Conservation (phyloP, 1,140 invertebrate genomes). For the Drosophila biarmipes region DNA sequence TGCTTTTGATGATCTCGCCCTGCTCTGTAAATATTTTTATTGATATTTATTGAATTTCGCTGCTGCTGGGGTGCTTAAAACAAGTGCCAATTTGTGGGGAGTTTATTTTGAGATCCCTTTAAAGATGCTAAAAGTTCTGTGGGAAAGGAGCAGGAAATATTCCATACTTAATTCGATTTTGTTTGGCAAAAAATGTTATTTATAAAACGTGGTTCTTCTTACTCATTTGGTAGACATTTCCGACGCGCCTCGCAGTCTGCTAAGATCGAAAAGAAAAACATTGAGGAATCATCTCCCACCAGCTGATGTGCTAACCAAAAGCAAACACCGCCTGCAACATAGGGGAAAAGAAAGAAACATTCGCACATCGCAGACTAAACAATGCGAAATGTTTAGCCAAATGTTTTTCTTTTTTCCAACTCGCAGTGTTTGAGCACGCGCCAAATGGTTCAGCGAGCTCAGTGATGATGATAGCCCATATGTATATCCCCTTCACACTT, state of each 20-base stretch:
- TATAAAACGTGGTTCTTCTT: neutral
- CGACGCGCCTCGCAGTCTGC: slow-evolving; percentile 53
- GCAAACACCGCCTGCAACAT: slow-evolving; percentile 43
- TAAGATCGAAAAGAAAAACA: slow-evolving; percentile 23
- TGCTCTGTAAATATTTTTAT: slow-evolving; percentile 58
- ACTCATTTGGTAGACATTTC: slow-evolving; percentile 11
- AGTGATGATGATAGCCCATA: slow-evolving; percentile 8
- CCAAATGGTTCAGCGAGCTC: slow-evolving; percentile 37
- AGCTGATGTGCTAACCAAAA: slow-evolving; percentile 15
- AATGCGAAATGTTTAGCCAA: slow-evolving; percentile 48
- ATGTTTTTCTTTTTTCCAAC: slow-evolving; percentile 24
- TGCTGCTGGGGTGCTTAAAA: slow-evolving; percentile 26
- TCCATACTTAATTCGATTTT: neutral
- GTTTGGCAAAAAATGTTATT: neutral
- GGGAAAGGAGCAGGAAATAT: slow-evolving; percentile 7
- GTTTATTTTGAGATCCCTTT: slow-evolving; percentile 34
- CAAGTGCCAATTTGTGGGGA: slow-evolving; percentile 50
- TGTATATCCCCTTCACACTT: neutral
- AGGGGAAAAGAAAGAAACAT: neutral
- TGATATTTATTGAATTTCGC: slow-evolving; percentile 76
- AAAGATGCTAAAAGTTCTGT: neutral
- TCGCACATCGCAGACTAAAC: slow-evolving; percentile 59
- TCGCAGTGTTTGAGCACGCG: slow-evolving; percentile 54
- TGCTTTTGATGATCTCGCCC: slow-evolving; percentile 60
- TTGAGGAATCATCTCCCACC: slow-evolving; percentile 18